Evolutionary conservation across 2,113 vertebrate species (phyloP), one percentile per base, ranked within the genome.

Genomic region (Prietella phreatophila): DNA sequence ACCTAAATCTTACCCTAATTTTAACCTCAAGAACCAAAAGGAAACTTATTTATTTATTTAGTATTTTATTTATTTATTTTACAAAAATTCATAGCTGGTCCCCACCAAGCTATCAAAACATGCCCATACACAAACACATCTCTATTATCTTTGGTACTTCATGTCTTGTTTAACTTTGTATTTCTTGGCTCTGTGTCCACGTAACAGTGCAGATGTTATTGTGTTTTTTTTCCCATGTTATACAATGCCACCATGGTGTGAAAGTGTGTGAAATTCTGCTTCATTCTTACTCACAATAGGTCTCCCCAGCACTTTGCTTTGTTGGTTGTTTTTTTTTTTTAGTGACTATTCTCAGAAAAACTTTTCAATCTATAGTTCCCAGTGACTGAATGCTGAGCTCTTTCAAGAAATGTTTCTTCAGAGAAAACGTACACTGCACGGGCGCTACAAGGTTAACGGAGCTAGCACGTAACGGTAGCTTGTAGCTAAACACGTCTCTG

Each of bases 161-260:
- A 5, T 86, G 85, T 55, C 63, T 79, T 82, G 5, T 69, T 71
- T 87, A 36, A 39, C 86, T 47, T 82, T 87, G 78, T 82, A 22
- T 56, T 42, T 20, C 50, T 82, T 87, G 86, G 86, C 86, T 71
- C 61, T 20, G 61, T 82, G 50, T 71, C 86, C 63, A 30, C 42
- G 27, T 20, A 67, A 55, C 14, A 63, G 50, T 87, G 79, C 86
- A 87, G 79, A 87, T 82, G 86, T 83, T 83, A 67, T 50, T 63
- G 60, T 86, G 85, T 86, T 81, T 27, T 47, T 47, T 81, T 81
- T 19, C 10, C 55, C 82, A 8, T 76, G 30, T 86, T 86, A 82
- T 81, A 71, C 78, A 82, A 69, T 69, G 85, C 30, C 86, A 82
- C 50, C 79, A 33, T 56, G 33, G 85, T 42, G 86, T 71, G 65